These are phyloP conservation scores for Nephila pilipes DNA, from an alignment of 1,140 invertebrate genomes.

Conservation along the genomic window DNA sequence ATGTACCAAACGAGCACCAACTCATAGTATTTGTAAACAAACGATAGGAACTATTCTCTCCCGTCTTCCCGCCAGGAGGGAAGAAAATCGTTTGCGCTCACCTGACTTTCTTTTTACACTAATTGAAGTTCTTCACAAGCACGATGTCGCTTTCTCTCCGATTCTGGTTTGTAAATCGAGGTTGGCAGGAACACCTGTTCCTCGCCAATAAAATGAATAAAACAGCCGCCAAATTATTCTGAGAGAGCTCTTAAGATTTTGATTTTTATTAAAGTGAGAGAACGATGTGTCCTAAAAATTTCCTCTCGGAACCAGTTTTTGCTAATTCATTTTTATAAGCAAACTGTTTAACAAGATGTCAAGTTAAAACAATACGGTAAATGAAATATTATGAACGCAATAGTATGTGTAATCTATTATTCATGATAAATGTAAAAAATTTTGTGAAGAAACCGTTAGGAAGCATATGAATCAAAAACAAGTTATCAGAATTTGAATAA, in stretches of 20 bases:
- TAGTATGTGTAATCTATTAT: background rate
- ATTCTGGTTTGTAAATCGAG: conserved; percentile 19
- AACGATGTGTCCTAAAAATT: background rate
- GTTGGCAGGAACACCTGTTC: conserved; percentile 16
- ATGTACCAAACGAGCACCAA: background rate
- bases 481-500: background rate
- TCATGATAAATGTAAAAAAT: background rate
- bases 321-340: background rate
- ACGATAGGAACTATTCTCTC: background rate
- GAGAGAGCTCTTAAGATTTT: background rate
- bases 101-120: conserved; percentile 28
- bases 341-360: background rate
- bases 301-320: background rate
- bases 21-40: conserved; percentile 28
- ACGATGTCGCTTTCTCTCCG: background rate
- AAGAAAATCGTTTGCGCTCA: background rate
- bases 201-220: background rate
- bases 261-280: background rate
- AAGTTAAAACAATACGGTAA: no score
- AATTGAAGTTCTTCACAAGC: background rate
- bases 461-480: background rate
- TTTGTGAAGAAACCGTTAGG: background rate
- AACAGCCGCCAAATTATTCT: background rate
- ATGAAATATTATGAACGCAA: background rate
- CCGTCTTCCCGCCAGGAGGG: background rate